phyloP scores from a whole-genome alignment of 2,797 vertebrate genomes.

The Paedocypris micromegethes region DNA sequence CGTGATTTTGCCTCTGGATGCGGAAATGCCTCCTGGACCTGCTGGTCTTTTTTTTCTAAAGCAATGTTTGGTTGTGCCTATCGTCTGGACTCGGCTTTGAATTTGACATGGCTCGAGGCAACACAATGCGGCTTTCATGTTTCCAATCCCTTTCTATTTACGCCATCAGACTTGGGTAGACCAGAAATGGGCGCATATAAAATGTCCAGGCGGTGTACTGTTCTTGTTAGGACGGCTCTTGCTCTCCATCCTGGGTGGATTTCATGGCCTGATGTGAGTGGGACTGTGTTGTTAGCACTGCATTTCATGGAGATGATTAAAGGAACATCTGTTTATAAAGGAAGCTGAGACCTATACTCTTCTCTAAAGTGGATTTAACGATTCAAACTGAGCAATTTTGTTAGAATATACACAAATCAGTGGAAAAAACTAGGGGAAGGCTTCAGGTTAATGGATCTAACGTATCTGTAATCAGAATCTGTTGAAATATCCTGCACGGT shows the following conservation, averaged over 20 bases:
- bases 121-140: slow-evolving; percentile 40
- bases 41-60: slow-evolving; percentile 23
- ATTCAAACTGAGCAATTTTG: slow-evolving; percentile 20
- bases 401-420: neutral
- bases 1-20: slow-evolving; percentile 21
- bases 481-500: no score
- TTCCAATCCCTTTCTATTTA: slow-evolving; percentile 34
- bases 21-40: slow-evolving; percentile 24
- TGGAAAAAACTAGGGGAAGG: no score
- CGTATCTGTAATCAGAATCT: no score
- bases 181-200: slow-evolving; percentile 17
- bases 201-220: slow-evolving; percentile 19
- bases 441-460: no score
- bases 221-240: slow-evolving; percentile 22
- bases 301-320: slow-evolving; percentile 31
- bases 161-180: slow-evolving; percentile 27
- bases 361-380: slow-evolving; percentile 22
- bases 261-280: slow-evolving; percentile 27
- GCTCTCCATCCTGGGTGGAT: slow-evolving; percentile 8
- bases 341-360: slow-evolving; percentile 5
- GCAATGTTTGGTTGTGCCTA: slow-evolving; percentile 20
- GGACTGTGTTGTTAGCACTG: slow-evolving; percentile 29
- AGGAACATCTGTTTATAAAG: slow-evolving; percentile 34
- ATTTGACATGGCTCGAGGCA: slow-evolving; percentile 28
- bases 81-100: slow-evolving; percentile 20